Base-by-base conservation (phyloP, 2,797 vertebrate genomes). In the Morelia viridis region DNA sequence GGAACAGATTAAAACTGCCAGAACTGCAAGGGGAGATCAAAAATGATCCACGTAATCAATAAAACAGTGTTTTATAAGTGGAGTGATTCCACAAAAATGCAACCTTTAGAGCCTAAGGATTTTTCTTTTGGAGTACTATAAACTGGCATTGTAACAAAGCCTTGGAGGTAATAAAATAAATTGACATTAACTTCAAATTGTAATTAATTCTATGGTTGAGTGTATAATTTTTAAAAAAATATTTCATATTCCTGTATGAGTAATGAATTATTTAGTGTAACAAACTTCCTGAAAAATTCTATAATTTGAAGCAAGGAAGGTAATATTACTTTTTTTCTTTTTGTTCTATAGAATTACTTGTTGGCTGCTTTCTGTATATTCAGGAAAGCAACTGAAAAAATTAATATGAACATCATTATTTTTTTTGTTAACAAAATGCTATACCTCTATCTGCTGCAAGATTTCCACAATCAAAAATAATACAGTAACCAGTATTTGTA, bases 391-490 rank as follows among this genome's bases (percentile, higher is more conserved):
- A 87, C 64, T 83, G 61, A 10, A 61, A 80, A 28, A 84, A 50
- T 89, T 88, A 89, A 85, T 46, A 89, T 5, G 53, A n/a, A 57
- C 0, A 11, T 26, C 13, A n/a, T 87, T 91, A 53, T 89, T 89
- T 65, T 22, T 60, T 11, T 87, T 28, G 60, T 65, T 84, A 91
- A 57, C 61, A 64, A 61, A 11, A 62, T 71, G 8, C 26, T 76
- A 28, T 24, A 68, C 28, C 19, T 28, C 9, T 56, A 46, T 84
- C 76, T 85, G 50, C 13, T 46, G 1, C 13, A 60, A 35, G 87
- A 46, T 65, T 89, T 89, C 26, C 61, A n/a, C 13, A 60, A 41
- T 65, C 61, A 41, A 31, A 89, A 89, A 92, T 88, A 87, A 87
- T 87, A 60, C 17, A 87, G 17, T 50, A 89, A 84, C 1, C 24